A percentile compares a stretch with the other conserved stretches of the same genome.
These are phyloP conservation scores for Montifringilla adamsi DNA, from an alignment of 2,113 vertebrate genomes.

Conservation along the genomic window DNA sequence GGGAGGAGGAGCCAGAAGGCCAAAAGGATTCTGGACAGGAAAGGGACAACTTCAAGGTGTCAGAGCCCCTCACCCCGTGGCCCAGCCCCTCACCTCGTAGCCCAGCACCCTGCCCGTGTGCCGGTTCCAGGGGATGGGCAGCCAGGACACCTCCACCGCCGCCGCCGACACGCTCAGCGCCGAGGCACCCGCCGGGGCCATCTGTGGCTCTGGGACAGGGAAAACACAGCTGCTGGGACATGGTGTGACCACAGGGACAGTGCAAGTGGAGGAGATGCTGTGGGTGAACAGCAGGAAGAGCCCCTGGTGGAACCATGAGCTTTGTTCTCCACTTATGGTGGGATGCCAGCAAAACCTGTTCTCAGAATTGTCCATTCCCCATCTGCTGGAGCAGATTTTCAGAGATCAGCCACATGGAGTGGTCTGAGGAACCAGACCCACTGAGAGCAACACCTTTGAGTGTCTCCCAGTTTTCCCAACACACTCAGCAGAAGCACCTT, in stretches of 20 bases:
- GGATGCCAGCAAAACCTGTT: neutral
- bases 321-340: accelerated
- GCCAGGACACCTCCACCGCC: slow-evolving; percentile 85
- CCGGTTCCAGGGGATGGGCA: slow-evolving; percentile 74
- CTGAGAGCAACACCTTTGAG: neutral
- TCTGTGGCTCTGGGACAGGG: slow-evolving; percentile 75
- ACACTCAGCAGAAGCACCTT: neutral
- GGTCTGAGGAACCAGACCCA: neutral
- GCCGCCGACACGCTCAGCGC: slow-evolving; percentile 78
- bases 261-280: neutral
- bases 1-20: neutral
- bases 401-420: neutral
- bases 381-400: neutral
- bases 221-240: neutral
- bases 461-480: neutral
- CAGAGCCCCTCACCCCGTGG: slow-evolving; percentile 78
- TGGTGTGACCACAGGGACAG: accelerated
- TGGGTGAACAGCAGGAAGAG: neutral
- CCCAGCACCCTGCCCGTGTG: slow-evolving; percentile 80
- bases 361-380: neutral
- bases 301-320: too few relatives aligned
- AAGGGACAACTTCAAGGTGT: neutral
- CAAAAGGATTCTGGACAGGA: neutral
- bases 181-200: slow-evolving; percentile 73
- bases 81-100: slow-evolving; percentile 84